phyloP scores from a whole-genome alignment of 1,140 invertebrate genomes.

The Ips typographus region DNA sequence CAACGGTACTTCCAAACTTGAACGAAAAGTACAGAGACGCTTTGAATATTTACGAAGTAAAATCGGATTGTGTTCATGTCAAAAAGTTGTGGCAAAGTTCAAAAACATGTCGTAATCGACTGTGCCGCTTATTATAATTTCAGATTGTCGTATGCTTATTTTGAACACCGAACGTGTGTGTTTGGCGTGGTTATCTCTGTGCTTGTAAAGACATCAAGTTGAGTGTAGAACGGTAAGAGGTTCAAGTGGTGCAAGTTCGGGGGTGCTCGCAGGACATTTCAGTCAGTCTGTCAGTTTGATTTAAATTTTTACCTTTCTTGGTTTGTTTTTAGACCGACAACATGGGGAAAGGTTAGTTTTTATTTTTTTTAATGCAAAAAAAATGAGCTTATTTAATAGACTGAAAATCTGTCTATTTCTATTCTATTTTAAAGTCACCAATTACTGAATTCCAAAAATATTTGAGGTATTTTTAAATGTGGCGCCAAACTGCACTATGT shows the following conservation, averaged over 20 bases:
- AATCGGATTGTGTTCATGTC: not conserved
- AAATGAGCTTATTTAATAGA: no score
- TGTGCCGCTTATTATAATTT: slow-evolving; percentile 9
- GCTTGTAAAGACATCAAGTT: not conserved
- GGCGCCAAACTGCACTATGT: no score
- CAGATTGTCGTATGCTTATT: slow-evolving; percentile 12
- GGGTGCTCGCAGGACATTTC: not conserved
- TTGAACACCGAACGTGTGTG: slow-evolving; percentile 1
- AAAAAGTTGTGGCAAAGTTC: slow-evolving; percentile 16
- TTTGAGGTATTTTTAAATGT: no score
- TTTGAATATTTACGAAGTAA: no score
- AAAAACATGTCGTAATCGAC: slow-evolving; percentile 10
- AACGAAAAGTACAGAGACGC: no score
- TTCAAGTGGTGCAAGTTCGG: slow-evolving; percentile 13
- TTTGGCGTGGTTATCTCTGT: not conserved
- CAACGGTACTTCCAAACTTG: no score
- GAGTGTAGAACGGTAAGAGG: not conserved
- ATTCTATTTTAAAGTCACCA: no score
- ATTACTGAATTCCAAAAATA: no score
- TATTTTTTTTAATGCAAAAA: not conserved
- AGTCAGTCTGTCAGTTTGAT: not conserved
- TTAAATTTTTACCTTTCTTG: not conserved
- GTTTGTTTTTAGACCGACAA: not conserved
- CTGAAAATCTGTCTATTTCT: no score
- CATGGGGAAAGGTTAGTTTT: slow-evolving; percentile 2